These are phyloP conservation scores for Liodrosophila aerea DNA, from an alignment of 2,888 invertebrate species.

Conservation along the genomic window DNA sequence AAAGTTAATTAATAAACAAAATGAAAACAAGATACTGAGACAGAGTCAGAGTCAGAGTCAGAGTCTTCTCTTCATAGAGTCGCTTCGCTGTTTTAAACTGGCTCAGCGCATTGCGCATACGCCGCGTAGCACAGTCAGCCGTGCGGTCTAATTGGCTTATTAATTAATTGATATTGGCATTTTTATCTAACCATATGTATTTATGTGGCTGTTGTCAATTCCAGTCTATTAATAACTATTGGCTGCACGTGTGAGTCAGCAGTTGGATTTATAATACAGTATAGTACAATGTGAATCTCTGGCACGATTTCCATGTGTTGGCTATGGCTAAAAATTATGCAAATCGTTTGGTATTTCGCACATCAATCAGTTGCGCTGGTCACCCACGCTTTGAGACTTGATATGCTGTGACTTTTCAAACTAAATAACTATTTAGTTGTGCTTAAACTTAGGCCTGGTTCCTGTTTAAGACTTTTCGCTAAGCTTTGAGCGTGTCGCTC, in stretches of 20 bases:
- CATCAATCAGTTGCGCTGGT: constrained; percentile 55
- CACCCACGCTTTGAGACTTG: constrained; percentile 15
- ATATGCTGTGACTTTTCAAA: constrained; percentile 17
- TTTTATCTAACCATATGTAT: constrained; percentile 31
- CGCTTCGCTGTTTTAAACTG: constrained; percentile 18
- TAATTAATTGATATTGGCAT: constrained; percentile 63
- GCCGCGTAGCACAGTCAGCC: constrained; percentile 57
- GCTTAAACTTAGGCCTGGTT: constrained; percentile 29
- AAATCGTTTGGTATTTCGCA: constrained; percentile 53
- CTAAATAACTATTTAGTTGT: neutral
- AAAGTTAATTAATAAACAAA: constrained; percentile 63
- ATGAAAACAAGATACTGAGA: constrained; percentile 6
- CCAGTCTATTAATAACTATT: constrained; percentile 27
- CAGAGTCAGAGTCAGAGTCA: neutral
- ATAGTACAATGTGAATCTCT: no score
- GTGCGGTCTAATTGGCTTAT: constrained; percentile 50
- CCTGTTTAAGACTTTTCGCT: constrained; percentile 42
- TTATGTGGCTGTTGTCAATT: constrained; percentile 43
- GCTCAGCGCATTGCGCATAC: constrained; percentile 35
- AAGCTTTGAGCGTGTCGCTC: neutral
- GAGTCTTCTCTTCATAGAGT: neutral
- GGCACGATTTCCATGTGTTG: constrained; percentile 42
- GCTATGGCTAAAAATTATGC: constrained; percentile 51
- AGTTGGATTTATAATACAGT: constrained; percentile 23
- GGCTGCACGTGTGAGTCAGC: constrained; percentile 29